Evolutionary conservation across 2,888 invertebrate species (phyloP).

Genomic region (Caenorhabditis uteleia): DNA sequence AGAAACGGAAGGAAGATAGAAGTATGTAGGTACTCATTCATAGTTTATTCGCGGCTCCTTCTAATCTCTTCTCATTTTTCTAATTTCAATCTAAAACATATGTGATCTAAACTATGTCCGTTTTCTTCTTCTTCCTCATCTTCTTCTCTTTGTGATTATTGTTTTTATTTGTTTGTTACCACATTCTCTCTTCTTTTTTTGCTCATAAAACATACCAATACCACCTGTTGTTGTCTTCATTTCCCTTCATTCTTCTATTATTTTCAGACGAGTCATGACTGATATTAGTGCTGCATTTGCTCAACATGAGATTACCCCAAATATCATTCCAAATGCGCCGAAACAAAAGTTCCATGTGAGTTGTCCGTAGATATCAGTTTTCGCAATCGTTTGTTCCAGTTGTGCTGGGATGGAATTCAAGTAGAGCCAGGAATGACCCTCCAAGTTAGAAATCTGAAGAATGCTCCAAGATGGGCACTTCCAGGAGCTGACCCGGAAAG

Average conservation of each 20-base stretch:
- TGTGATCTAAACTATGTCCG: too few species aligned
- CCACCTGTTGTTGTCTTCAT: neutral
- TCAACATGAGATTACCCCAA: constrained; percentile 65
- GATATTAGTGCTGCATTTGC: constrained; percentile 61
- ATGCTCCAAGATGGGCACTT: constrained; percentile 63
- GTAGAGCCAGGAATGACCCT: constrained; percentile 66
- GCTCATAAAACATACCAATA: neutral
- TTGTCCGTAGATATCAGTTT: neutral
- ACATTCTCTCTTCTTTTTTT: neutral
- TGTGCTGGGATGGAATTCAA: constrained; percentile 67
- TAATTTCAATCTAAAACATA: too few species aligned
- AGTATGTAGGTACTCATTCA: too few species aligned
- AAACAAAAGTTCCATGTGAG: constrained; percentile 50
- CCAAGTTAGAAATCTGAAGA: constrained; percentile 61
- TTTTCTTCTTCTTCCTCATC: too few species aligned
- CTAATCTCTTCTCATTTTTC: too few species aligned
- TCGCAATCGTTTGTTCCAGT: constrained; percentile 40
- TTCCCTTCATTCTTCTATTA: neutral
- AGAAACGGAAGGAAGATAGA: too few species aligned
- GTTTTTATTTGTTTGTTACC: neutral
- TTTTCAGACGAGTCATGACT: constrained; percentile 40
- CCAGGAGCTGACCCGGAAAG: constrained; percentile 65
- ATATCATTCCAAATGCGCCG: constrained; percentile 66
- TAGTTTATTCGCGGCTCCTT: too few species aligned
- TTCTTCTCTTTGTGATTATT: neutral